A percentile compares a stretch with the other conserved stretches of the same genome.
Evolutionary conservation across 2,888 invertebrate species (phyloP).

Genomic region (Drosophila longiperda): DNA sequence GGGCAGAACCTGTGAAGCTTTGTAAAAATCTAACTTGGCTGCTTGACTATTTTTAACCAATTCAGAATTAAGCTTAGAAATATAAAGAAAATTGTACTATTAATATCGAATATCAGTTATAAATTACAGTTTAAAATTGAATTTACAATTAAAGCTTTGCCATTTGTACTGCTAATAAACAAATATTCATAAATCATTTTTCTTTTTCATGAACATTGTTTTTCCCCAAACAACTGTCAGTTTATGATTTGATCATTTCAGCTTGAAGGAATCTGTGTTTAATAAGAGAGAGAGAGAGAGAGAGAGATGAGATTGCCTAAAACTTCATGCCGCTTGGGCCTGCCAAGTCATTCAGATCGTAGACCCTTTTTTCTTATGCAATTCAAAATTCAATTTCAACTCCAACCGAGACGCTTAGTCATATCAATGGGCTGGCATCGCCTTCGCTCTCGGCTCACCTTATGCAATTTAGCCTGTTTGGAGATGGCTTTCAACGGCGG

Average conservation of each 20-base stretch:
- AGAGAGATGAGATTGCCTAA: conserved; percentile 26
- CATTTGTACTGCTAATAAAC: not conserved
- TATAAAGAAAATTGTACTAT: fast-evolving
- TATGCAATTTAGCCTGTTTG: conserved; percentile 49
- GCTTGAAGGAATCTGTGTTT: conserved; percentile 9
- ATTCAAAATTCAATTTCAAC: not conserved
- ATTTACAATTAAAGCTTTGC: not conserved
- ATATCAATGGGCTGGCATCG: conserved; percentile 61
- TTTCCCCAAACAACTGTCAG: not conserved
- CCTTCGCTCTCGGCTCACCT: conserved; percentile 25
- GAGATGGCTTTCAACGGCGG: conserved; percentile 41
- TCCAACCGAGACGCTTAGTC: conserved; percentile 12
- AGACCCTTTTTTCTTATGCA: conserved; percentile 41
- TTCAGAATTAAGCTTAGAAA: not conserved
- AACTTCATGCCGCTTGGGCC: conserved; percentile 59
- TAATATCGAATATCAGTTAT: not conserved
- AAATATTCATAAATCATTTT: not conserved
- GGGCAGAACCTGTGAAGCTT: conserved; percentile 33
- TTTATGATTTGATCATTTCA: not conserved
- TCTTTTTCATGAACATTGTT: not conserved
- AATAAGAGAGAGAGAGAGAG: no score
- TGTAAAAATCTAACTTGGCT: not conserved
- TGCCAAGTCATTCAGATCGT: conserved; percentile 61
- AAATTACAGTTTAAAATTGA: not conserved
- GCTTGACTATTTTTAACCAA: not conserved